A percentile compares a stretch with the other conserved stretches of the same genome.
These are phyloP conservation scores for Diachasmimorpha longicaudata DNA, from an alignment of 1,140 invertebrate species.

Conservation along the genomic window DNA sequence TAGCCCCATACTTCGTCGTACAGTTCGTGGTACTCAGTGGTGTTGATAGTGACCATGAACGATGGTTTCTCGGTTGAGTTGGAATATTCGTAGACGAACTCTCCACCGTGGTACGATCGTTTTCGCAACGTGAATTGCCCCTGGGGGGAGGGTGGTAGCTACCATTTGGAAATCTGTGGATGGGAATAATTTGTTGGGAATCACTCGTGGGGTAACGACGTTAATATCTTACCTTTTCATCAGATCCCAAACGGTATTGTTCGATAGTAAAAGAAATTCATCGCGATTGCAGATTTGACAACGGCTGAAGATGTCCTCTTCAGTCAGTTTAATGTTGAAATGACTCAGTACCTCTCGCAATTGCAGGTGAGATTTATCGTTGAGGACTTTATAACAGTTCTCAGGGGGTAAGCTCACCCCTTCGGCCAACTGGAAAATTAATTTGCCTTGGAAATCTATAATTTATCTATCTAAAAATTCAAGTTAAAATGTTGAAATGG, in stretches of 20 bases:
- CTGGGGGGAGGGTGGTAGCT: constrained; percentile 14
- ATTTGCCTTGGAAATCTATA: neutral
- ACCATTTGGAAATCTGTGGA: constrained; percentile 29
- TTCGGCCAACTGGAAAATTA: constrained; percentile 55
- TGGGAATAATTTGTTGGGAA: neutral
- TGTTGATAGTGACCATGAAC: constrained; percentile 42
- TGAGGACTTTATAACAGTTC: constrained; percentile 63
- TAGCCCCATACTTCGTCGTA: constrained; percentile 52
- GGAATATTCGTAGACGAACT: neutral
- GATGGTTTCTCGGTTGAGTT: constrained; percentile 21
- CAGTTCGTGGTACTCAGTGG: constrained; percentile 50
- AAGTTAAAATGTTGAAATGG: too few species aligned
- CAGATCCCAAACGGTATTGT: constrained; percentile 35
- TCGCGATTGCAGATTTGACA: constrained; percentile 72
- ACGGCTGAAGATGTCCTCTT: constrained; percentile 70
- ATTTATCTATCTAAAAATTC: too few species aligned
- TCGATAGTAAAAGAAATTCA: constrained; percentile 52
- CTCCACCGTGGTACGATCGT: neutral
- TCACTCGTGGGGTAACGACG: too few species aligned
- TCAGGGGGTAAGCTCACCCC: constrained; percentile 54
- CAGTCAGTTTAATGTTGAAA: constrained; percentile 68
- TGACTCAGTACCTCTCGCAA: constrained; percentile 67
- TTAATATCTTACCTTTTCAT: constrained; percentile 34
- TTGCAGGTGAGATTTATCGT: constrained; percentile 61
- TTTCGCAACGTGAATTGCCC: neutral